phyloP scores from a whole-genome alignment of 2,797 vertebrate genomes.

The Thalassophryne amazonica region DNA sequence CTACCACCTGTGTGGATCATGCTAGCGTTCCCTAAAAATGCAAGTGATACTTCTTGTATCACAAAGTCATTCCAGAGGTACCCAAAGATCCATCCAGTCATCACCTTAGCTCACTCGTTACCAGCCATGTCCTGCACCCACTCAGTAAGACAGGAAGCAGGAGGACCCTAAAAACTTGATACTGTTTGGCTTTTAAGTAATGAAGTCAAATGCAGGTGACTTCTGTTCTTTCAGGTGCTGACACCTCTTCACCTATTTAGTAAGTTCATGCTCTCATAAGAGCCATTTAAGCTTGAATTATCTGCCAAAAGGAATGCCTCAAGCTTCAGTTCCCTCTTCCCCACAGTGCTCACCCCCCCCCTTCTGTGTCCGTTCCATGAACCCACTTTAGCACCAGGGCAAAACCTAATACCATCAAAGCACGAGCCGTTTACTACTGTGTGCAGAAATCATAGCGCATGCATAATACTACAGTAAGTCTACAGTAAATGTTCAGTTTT shows the following conservation, averaged over 20 bases:
- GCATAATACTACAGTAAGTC: constrained; percentile 57
- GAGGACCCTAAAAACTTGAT: too few species aligned
- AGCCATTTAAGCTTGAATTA: constrained; percentile 31
- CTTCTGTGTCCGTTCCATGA: constrained; percentile 13
- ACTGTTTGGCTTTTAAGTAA: background rate
- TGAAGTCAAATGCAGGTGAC: constrained; percentile 8
- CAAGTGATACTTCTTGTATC: too few species aligned
- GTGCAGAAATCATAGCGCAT: constrained; percentile 28
- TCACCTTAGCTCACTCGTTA: too few species aligned
- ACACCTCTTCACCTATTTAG: constrained; percentile 8
- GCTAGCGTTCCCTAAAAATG: too few species aligned
- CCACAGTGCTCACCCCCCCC: background rate
- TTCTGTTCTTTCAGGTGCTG: constrained; percentile 19
- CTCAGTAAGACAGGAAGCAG: too few species aligned
- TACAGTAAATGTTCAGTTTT: constrained; percentile 51
- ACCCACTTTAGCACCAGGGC: constrained; percentile 39
- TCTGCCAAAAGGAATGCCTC: constrained; percentile 37
- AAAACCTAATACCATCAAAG: constrained; percentile 65
- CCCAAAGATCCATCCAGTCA: too few species aligned
- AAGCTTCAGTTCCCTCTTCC: background rate
- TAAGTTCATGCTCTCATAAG: constrained; percentile 8
- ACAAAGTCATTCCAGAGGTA: too few species aligned
- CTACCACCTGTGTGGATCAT: too few species aligned
- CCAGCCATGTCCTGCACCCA: too few species aligned
- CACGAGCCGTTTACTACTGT: constrained; percentile 43